Conservation (phyloP, 2,797 vertebrate genomes). For the Moxostoma hubbsi region DNA sequence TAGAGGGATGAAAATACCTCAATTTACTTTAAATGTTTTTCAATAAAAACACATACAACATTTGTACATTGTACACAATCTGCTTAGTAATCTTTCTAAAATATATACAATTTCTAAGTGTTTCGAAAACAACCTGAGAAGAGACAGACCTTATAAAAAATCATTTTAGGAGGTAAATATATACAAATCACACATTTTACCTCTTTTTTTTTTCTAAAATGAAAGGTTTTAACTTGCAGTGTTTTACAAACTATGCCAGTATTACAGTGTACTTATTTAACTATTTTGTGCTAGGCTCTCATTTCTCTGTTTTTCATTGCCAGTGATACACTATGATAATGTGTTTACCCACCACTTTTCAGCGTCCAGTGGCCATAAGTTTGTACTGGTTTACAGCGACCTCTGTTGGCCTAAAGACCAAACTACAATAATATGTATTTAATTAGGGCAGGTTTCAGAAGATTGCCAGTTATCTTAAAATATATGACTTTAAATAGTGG, state of each 20-base stretch:
- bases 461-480: neutral
- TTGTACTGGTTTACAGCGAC: constrained; percentile 17
- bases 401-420: constrained; percentile 32
- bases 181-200: neutral
- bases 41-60: constrained; percentile 10
- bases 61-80: neutral
- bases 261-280: neutral
- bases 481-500: neutral
- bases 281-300: neutral
- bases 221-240: neutral
- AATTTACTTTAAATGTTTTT: neutral
- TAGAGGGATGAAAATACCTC: neutral
- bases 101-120: constrained; percentile 9
- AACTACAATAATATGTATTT: neutral
- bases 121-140: constrained; percentile 1
- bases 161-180: neutral
- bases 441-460: neutral
- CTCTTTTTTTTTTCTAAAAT: too few species aligned
- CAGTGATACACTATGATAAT: neutral
- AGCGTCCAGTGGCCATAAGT: neutral
- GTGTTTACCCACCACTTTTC: neutral
- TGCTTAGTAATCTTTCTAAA: neutral
- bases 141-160: neutral
- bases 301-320: too few species aligned
- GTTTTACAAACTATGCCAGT: neutral